These are phyloP conservation scores for Falco novaeseelandiae DNA, from an alignment of 2,797 vertebrate genomes.

Conservation along the genomic window DNA sequence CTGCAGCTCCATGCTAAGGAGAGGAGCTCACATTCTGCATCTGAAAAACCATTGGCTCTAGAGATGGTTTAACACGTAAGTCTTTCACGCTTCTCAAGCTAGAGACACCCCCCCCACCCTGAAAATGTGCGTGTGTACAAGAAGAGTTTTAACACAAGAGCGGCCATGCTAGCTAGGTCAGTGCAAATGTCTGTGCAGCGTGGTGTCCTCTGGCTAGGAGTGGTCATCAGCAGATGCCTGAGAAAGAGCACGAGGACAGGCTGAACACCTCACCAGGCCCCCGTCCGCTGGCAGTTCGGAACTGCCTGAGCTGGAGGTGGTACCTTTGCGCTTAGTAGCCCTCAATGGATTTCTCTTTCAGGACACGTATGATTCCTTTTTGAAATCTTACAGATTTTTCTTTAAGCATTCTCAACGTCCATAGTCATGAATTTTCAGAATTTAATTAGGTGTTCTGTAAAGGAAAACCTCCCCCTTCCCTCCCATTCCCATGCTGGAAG, in stretches of 20 bases:
- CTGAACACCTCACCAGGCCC: neutral
- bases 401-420: neutral
- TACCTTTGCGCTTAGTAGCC: neutral
- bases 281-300: neutral
- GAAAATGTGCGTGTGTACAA: neutral
- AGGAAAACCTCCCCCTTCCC: neutral
- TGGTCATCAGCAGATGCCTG: neutral
- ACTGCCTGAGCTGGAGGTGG: neutral
- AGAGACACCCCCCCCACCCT: neutral
- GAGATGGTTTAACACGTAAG: neutral
- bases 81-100: neutral
- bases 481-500: neutral
- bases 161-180: neutral
- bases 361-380: neutral
- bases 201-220: neutral
- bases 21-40: neutral
- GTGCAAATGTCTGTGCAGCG: neutral
- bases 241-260: neutral
- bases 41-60: neutral
- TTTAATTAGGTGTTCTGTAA: neutral
- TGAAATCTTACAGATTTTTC: neutral
- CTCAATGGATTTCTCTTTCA: neutral
- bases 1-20: neutral
- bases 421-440: neutral
- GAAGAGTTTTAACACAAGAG: neutral